phyloP scores from a whole-genome alignment of 2,113 vertebrate species.

The Paralichthys olivaceus region DNA sequence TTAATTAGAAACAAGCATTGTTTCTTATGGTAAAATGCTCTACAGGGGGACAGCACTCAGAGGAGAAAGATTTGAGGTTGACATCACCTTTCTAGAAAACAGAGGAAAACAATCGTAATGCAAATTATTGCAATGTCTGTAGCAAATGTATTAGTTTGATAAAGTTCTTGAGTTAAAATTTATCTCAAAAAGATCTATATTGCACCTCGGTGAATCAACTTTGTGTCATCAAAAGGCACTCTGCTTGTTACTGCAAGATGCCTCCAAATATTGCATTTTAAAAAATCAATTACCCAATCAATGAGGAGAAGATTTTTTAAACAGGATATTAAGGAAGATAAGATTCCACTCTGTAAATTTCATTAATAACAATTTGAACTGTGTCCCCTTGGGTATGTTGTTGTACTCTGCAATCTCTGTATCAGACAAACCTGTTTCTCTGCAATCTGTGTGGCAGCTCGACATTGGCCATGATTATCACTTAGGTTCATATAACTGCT shows the following conservation, averaged over 20 bases:
- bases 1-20: conserved; percentile 48
- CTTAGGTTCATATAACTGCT: conserved; percentile 39
- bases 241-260: conserved; percentile 55
- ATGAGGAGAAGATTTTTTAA: conserved; percentile 68
- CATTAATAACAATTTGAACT: conserved; percentile 56
- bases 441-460: conserved; percentile 12
- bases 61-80: background rate
- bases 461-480: conserved; percentile 33
- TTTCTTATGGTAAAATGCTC: conserved; percentile 6
- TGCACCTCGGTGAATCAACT: conserved; percentile 64
- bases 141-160: conserved; percentile 49
- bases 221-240: conserved; percentile 72
- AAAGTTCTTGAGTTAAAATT: conserved; percentile 45
- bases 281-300: conserved; percentile 74
- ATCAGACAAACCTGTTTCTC: conserved; percentile 16
- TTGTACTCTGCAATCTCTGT: conserved; percentile 13
- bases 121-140: conserved; percentile 20
- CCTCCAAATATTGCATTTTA: conserved; percentile 67
- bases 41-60: conserved; percentile 8
- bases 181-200: conserved; percentile 56
- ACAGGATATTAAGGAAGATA: conserved; percentile 76
- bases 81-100: background rate
- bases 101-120: no score
- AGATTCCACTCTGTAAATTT: conserved; percentile 58
- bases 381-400: conserved; percentile 23